Conservation (phyloP, 2,113 vertebrate genomes). For the Cichladusa arquata region DNA sequence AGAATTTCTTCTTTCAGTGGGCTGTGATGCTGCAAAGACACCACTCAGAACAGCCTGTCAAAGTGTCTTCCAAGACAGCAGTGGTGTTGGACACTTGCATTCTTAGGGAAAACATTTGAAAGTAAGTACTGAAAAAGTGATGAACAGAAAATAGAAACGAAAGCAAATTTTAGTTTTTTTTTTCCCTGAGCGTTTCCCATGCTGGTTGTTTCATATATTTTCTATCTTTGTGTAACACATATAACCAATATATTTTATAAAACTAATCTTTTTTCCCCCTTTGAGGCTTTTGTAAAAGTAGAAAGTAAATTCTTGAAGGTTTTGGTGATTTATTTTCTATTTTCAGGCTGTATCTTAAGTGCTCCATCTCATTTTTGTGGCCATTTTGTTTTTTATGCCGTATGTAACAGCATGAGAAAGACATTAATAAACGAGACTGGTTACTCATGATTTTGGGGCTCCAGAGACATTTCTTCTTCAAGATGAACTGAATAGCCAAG, state of each 20-base stretch:
- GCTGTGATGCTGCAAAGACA: neutral
- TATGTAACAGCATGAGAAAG: conserved; percentile 15
- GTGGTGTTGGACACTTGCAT: neutral
- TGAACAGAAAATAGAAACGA: neutral
- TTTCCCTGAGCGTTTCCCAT: neutral
- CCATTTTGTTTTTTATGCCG: conserved; percentile 9
- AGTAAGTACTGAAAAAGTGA: neutral
- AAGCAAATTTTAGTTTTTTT: neutral
- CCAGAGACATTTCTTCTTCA: neutral
- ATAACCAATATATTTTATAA: neutral
- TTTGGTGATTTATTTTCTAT: neutral
- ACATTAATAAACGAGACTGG: neutral
- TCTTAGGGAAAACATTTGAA: neutral
- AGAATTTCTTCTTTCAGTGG: neutral
- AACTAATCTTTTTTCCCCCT: neutral
- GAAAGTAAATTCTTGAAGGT: neutral
- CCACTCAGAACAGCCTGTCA: neutral
- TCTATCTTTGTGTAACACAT: neutral
- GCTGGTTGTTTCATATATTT: neutral
- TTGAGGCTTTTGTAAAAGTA: neutral
- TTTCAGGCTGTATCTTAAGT: neutral
- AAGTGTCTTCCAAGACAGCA: neutral
- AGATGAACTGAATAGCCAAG: neutral
- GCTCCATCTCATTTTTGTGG: neutral
- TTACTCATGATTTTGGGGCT: neutral